Percentiles rank a stretch among this genome's conserved stretches.
Evolutionary conservation across 2,113 vertebrate genomes (phyloP).

Genomic region (Lophotis ruficrista): DNA sequence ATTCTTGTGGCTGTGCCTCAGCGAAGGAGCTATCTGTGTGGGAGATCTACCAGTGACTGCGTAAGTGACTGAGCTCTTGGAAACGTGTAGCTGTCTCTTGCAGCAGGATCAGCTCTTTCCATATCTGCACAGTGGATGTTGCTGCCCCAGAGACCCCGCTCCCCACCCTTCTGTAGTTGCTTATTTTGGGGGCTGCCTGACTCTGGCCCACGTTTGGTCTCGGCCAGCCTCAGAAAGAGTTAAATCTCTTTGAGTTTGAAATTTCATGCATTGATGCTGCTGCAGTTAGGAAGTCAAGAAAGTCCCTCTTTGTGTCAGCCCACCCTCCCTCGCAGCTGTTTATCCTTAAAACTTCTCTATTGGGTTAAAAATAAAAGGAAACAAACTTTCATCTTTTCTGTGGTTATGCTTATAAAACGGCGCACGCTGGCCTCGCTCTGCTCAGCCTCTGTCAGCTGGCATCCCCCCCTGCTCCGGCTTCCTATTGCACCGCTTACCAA

Average conservation of each 20-base stretch:
- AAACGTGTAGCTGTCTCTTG: background rate
- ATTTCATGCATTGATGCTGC: background rate
- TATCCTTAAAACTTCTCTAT: conserved; percentile 40
- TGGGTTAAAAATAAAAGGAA: conserved; percentile 47
- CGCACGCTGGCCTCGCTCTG: background rate
- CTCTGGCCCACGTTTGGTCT: background rate
- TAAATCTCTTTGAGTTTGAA: background rate
- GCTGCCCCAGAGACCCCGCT: background rate
- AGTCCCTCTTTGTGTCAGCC: conserved; percentile 35
- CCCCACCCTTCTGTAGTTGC: background rate
- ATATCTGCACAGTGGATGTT: background rate
- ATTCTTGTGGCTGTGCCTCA: conserved; percentile 37
- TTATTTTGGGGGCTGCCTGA: background rate
- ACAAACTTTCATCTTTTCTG: conserved; percentile 36
- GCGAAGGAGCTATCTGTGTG: conserved; percentile 19
- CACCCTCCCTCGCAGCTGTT: background rate
- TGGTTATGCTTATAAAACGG: background rate
- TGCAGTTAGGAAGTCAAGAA: conserved; percentile 43
- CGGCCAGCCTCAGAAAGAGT: background rate
- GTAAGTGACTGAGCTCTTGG: conserved; percentile 33
- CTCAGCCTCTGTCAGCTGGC: background rate
- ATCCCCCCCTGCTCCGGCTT: background rate
- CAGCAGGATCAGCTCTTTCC: background rate
- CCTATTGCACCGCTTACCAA: background rate
- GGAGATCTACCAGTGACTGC: conserved; percentile 35